Conservation (phyloP, 1,140 invertebrate species). For the Ptiloglossa arizonensis region DNA sequence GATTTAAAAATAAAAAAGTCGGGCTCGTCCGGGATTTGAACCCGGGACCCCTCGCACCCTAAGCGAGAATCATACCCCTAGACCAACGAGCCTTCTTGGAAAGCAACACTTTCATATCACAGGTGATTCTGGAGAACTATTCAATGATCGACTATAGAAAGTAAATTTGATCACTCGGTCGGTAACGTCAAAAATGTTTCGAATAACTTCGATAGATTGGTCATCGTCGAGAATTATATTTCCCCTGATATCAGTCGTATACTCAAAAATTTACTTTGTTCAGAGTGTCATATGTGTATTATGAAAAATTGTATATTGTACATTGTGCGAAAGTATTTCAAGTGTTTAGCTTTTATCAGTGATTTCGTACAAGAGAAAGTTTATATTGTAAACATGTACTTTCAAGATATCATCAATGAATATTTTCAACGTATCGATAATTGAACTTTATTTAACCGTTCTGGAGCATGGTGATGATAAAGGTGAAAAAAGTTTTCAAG, state of each 20-base stretch:
- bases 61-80: conserved; percentile 77
- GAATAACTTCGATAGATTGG: not conserved
- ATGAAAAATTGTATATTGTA: not conserved
- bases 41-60: conserved; percentile 89
- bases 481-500: conserved; percentile 38
- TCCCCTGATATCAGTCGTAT: not conserved
- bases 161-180: too few species aligned
- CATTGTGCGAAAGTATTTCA: too few species aligned
- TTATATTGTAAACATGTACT: not conserved
- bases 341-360: not conserved
- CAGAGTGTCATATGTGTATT: too few species aligned
- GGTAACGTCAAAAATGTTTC: not conserved
- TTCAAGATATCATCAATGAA: not conserved
- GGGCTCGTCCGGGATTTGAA: conserved; percentile 91
- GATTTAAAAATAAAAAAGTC: conserved; percentile 1
- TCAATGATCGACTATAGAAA: not conserved
- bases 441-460: not conserved
- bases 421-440: not conserved
- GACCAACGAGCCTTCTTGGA: conserved; percentile 70
- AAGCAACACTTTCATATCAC: not conserved
- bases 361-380: not conserved
- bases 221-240: too few species aligned
- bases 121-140: conserved; percentile 2
- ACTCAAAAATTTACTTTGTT: not conserved
- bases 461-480: conserved; percentile 13